Evolutionary conservation across 2,797 vertebrate genomes (phyloP), one percentile per base, ranked within the genome.

Genomic region (Tapera naevia): DNA sequence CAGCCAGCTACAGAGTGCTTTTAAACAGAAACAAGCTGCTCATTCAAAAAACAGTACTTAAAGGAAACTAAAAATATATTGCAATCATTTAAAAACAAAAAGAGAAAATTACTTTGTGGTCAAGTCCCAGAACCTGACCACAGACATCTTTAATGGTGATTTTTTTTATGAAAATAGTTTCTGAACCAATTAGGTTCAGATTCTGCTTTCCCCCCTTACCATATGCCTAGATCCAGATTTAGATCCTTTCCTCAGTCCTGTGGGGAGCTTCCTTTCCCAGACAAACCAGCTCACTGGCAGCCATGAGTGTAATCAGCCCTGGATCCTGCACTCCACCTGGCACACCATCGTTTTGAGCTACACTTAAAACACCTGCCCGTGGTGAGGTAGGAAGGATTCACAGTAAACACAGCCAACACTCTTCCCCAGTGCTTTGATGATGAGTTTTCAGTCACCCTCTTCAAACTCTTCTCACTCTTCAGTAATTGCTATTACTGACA

Each of bases 331-430:
- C 50, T 30, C 41, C 46, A 4, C 1, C 9, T 10, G 53, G 3
- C 66, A 67, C 35, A 8, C 2, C 28, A 2, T 13, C 10, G 2
- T 28, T 56, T 56, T 4, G 35, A 79, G 1, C 30, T 11, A 4
- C 18, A 2, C 19, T 51, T 14, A 10, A 45, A 53, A 15, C 30
- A 32, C 1, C 3, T 0, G 2, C 17, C 50, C 28, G 2, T 5
- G 4, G 3, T 5, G 10, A 76, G 32, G 33, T 27, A 27, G 33
- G 24, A 1, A 23, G 51, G 37, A 2, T 11, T 33, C 12, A 2
- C 9, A 7, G 1, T 3, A 9, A 27, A 23, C 7, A 10, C 3
- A 51, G 46, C 11, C 45, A 39, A 17, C 23, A 1, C 27, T 32
- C 24, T 17, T 60, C 13, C 37, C 43, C 33, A 39, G 0, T 5